These are phyloP conservation scores for Microplitis deprimator DNA, from an alignment of 2,888 invertebrate genomes.

Conservation along the genomic window DNA sequence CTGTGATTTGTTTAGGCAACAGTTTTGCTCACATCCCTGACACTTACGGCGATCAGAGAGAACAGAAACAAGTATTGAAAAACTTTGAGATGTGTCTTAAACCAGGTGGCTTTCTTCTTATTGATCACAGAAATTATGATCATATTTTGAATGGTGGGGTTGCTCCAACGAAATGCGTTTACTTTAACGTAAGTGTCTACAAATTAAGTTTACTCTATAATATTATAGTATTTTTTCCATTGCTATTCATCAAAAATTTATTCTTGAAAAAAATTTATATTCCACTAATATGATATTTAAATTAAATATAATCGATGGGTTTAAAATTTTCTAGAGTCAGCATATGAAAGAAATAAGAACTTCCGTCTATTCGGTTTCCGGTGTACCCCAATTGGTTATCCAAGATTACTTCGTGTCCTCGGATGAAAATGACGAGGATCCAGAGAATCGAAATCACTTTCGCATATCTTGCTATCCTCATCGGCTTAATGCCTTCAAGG, in stretches of 20 bases:
- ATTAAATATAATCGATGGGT: slow-evolving; percentile 9
- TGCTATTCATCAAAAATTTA: too few relatives aligned
- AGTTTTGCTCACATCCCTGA: slow-evolving; percentile 93
- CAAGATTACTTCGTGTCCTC: slow-evolving; percentile 83
- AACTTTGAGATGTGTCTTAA: slow-evolving; percentile 89
- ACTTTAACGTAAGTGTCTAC: slow-evolving; percentile 82
- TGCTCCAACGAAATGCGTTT: slow-evolving; percentile 87
- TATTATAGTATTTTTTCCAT: too few relatives aligned
- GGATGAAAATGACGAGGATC: slow-evolving; percentile 64
- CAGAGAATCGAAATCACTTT: slow-evolving; percentile 79
- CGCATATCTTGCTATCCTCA: slow-evolving; percentile 92
- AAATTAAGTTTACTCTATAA: not conserved
- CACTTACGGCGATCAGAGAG: slow-evolving; percentile 82
- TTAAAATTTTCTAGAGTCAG: slow-evolving; percentile 77
- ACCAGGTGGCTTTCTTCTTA: slow-evolving; percentile 87
- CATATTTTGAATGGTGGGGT: slow-evolving; percentile 82
- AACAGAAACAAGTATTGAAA: slow-evolving; percentile 83
- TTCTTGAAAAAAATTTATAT: too few relatives aligned
- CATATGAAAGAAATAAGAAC: slow-evolving; percentile 89
- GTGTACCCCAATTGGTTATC: slow-evolving; percentile 83
- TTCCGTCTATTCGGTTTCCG: slow-evolving; percentile 85
- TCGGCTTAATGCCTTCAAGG: slow-evolving; percentile 79
- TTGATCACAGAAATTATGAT: slow-evolving; percentile 93
- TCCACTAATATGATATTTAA: not conserved
- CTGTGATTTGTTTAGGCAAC: slow-evolving; percentile 91